Base-by-base conservation (phyloP, 2,797 vertebrate genomes). In the Cirrhinus molitorella region DNA sequence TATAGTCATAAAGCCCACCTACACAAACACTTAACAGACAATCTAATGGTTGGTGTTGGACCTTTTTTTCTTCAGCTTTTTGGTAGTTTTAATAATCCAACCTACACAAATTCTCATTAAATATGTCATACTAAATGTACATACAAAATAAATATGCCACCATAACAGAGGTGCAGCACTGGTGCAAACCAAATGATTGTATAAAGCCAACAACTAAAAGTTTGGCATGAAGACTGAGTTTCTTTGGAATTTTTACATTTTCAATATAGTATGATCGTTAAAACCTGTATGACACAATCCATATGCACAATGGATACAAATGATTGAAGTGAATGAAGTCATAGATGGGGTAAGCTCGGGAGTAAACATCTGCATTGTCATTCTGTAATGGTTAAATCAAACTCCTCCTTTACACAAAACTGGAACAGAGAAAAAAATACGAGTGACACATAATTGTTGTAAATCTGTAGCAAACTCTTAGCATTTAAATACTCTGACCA, bases 181-280 rank as follows among this genome's bases (percentile, higher is more conserved):
- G 23, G n/a, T 45, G 55, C 74, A 47, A 77, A 61, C 17, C 21
- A 1, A 47, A 21, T 61, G 57, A 13, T 45, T 63, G 17, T 45
- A 45, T 61, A 61, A 77, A 71, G 45, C 21, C 7, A 37, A 23
- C 1, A 1, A 23, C 21, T 73, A 53, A 57, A 55, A 5, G 8
- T 75, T 59, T 34, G 59, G 43, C 53, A 75, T 6, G 1, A 16
- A 55, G n/a, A 34, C 53, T 74, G 1, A 17, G 14, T 57, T 55
- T 43, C 49, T 74, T 74, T 57, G 72, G 51, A 74, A 57, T 40
- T 75, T 73, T n/a, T 4, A 53, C 17, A 21, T 34, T 73, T 57
- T 75, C 34, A 57, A n/a, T 57, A 40, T 57, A 17, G 31, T 23
- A 57, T 67, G 12, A 79, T 51, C n/a, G n/a, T n/a, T n/a, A n/a